Base-by-base conservation (phyloP, 2,888 invertebrate genomes). In the Andricus curvator region DNA sequence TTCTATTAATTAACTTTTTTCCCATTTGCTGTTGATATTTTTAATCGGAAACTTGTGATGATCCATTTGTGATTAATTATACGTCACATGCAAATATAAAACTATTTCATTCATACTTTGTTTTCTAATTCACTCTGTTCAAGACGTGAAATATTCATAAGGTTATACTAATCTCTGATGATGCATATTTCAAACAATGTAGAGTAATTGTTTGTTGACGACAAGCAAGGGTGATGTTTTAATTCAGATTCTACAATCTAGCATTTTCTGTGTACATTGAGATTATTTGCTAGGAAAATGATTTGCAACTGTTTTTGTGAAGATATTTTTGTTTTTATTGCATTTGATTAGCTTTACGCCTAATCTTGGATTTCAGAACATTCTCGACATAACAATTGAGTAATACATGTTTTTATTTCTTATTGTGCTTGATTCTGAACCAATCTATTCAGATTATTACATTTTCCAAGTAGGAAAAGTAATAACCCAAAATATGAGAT, bases 101-200 rank as follows among this genome's bases (percentile, higher is more conserved):
- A 51, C n/a, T 70, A 48, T 20, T 70, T 70, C 70, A 70, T 70
- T 51, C 70, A 70, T 70, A 51, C 51, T 51, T 33, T 51, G 70
- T 70, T 48, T 70, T 60, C 3, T 60, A 22, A 60, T 60, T 60
- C 4, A 70, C 48, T 70, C 17, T 20, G 29, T 25, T 29, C 20
- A 60, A 60, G 22, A 22, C 51, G 48, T 70, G 29, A 70, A 70
- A 70, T 70, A 51, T 70, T 51, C 70, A 70, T 70, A 48, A 48
- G 48, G 48, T 17, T 48, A 41, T 29, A 70, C 44, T 25, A 25
- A 48, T 70, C 51, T 70, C 48, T 29, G 11, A 70, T 11, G 13
- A 70, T 51, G 48, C 51, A 29, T n/a, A 22, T 4, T 60, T 60
- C 60, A 60, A 60, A 22, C n/a, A 60, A 60, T 60, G 22, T 60